These are phyloP conservation scores for Echiichthys vipera DNA, from an alignment of 2,797 vertebrate genomes.

Conservation along the genomic window DNA sequence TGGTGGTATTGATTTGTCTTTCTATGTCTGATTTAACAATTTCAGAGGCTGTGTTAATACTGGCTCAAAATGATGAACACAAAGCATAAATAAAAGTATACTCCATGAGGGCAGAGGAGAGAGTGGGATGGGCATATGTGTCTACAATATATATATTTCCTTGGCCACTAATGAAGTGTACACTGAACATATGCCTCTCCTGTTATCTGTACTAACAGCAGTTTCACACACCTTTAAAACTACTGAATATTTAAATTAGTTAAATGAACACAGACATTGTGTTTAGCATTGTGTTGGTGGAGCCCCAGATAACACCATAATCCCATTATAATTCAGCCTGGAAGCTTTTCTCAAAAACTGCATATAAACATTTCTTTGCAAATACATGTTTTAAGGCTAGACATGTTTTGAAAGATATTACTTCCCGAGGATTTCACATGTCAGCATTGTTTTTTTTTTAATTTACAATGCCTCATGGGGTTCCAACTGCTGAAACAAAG, in stretches of 20 bases:
- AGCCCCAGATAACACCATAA: constrained; percentile 28
- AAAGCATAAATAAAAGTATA: constrained; percentile 32
- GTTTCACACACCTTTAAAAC: constrained; percentile 12
- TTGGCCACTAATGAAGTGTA: not conserved
- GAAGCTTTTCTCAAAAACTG: constrained; percentile 19
- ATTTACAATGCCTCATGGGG: constrained; percentile 44
- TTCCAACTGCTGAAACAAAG: constrained; percentile 60
- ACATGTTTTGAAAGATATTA: constrained; percentile 46
- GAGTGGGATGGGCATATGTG: constrained; percentile 21
- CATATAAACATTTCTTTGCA: constrained; percentile 5
- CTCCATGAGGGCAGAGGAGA: not conserved
- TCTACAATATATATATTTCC: not conserved
- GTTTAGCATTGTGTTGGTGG: not conserved
- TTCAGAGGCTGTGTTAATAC: constrained; percentile 28
- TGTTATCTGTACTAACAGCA: not conserved
- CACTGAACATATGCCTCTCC: not conserved
- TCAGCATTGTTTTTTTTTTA: constrained; percentile 36
- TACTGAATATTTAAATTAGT: constrained; percentile 18
- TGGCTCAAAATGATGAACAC: constrained; percentile 23
- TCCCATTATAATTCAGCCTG: constrained; percentile 45
- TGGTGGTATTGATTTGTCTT: constrained; percentile 60
- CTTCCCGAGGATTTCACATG: constrained; percentile 36
- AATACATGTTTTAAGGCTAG: constrained; percentile 35
- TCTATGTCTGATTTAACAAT: constrained; percentile 39
- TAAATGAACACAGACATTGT: not conserved